phyloP scores from a whole-genome alignment of 2,113 vertebrate genomes.

The Coturnix japonica region DNA sequence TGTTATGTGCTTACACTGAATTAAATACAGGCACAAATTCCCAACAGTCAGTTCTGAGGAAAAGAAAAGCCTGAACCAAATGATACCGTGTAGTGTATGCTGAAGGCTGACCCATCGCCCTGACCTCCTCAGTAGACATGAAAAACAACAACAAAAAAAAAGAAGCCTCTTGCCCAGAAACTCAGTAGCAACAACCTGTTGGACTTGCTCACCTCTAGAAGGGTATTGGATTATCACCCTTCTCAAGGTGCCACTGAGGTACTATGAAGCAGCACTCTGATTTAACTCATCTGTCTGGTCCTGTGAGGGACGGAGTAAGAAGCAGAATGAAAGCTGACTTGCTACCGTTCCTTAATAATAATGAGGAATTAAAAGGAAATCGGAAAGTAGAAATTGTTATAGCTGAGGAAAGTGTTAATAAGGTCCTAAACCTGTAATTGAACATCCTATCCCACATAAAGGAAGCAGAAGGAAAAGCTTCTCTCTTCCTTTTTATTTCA shows the following conservation, averaged over 20 bases:
- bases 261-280: background rate
- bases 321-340: background rate
- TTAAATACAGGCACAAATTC: background rate
- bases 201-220: background rate
- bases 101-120: background rate
- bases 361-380: background rate
- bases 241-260: background rate
- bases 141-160: background rate
- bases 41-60: background rate
- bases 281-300: background rate
- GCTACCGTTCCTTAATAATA: background rate
- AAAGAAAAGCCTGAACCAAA: background rate
- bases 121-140: fast-evolving
- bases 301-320: background rate
- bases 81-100: background rate
- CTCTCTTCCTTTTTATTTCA: background rate
- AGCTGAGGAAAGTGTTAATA: background rate
- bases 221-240: background rate
- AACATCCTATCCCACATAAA: background rate
- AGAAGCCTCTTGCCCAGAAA: background rate
- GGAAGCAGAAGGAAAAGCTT: background rate
- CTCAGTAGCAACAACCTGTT: background rate
- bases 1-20: background rate
- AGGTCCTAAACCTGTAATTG: background rate
- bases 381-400: background rate